These are phyloP conservation scores for Rhynchomys soricoides DNA, from an alignment of 2,113 vertebrate species.

Conservation along the genomic window DNA sequence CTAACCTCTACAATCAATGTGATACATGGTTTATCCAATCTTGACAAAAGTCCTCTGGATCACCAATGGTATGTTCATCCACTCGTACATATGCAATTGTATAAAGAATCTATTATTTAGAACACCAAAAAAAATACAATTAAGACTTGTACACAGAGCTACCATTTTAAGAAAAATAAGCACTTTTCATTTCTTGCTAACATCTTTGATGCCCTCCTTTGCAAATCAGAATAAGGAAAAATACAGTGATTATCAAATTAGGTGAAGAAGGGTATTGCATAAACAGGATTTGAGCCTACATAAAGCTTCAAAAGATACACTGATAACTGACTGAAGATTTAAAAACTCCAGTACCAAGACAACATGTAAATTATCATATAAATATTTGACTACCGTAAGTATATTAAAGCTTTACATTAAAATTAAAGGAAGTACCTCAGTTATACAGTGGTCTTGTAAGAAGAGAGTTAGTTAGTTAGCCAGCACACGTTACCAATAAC, in stretches of 20 bases:
- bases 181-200: conserved; percentile 74
- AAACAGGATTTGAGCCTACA: conserved; percentile 27
- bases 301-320: conserved; percentile 55
- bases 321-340: conserved; percentile 38
- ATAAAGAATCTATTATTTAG: conserved; percentile 83
- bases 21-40: conserved; percentile 84
- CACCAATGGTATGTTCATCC: conserved; percentile 82
- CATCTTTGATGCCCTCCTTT: conserved; percentile 56
- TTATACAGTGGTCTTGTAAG: conserved; percentile 24
- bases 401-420: conserved; percentile 45
- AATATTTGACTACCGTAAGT: background rate
- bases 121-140: conserved; percentile 81
- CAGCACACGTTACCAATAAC: background rate
- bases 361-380: conserved; percentile 42
- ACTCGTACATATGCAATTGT: conserved; percentile 81
- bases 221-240: conserved; percentile 58
- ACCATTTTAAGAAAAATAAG: conserved; percentile 63
- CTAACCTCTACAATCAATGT: conserved; percentile 84
- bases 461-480: background rate
- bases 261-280: conserved; percentile 42
- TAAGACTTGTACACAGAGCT: conserved; percentile 75
- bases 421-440: conserved; percentile 46
- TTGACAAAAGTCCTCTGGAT: conserved; percentile 81
- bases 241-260: conserved; percentile 55
- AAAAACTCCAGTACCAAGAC: conserved; percentile 49